A percentile compares a stretch with the other conserved stretches of the same genome.
phyloP scores from a whole-genome alignment of 1,140 invertebrate genomes.

The Cryptotermes secundus region DNA sequence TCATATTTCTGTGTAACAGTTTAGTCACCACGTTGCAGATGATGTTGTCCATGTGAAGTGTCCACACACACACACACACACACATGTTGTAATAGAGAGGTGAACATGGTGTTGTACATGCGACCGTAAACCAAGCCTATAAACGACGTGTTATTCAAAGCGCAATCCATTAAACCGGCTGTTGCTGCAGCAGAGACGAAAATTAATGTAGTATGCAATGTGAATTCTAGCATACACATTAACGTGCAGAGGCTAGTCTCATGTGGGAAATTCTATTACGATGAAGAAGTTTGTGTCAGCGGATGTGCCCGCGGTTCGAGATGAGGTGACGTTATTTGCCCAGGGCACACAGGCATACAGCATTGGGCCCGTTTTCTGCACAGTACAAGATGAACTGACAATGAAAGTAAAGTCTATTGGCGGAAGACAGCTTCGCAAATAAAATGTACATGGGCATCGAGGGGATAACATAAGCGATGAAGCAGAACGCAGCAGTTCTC shows the following conservation, averaged over 20 bases:
- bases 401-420: no score
- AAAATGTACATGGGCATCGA: no score
- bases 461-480: no score
- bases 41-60: neutral
- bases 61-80: neutral
- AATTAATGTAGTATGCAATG: constrained; percentile 13
- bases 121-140: neutral
- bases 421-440: no score
- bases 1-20: no score
- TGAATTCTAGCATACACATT: neutral
- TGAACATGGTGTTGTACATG: neutral
- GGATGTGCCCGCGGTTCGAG: neutral
- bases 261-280: neutral
- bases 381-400: no score
- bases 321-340: neutral
- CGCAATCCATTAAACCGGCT: neutral
- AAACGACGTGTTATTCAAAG: constrained; percentile 11
- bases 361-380: no score
- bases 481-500: no score
- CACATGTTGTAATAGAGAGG: neutral
- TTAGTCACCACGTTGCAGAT: neutral
- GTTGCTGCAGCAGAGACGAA: neutral
- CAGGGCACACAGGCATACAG: no score
- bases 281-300: neutral
- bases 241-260: neutral